These are phyloP conservation scores for Calcarius lapponicus DNA, from an alignment of 2,797 vertebrate species.

Conservation along the genomic window DNA sequence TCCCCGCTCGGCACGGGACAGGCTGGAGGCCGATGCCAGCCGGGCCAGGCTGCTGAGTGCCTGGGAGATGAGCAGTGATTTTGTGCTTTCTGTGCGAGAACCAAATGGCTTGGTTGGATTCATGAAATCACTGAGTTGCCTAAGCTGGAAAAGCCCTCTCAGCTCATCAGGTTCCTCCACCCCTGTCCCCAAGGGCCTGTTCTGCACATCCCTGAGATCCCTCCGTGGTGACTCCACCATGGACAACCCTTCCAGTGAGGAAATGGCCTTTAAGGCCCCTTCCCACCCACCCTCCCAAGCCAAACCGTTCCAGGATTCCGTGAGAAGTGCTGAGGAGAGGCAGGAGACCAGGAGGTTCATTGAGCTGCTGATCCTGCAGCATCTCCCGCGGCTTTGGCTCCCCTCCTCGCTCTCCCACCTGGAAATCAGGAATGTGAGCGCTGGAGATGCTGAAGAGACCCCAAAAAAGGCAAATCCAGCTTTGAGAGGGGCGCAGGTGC, in stretches of 20 bases:
- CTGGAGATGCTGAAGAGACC: background rate
- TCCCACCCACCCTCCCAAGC: background rate
- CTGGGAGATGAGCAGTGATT: accelerated
- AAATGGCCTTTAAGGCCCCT: background rate
- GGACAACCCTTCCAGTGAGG: no score
- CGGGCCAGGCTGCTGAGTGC: accelerated
- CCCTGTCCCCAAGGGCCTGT: accelerated
- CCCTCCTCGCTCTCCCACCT: background rate
- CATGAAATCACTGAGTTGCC: accelerated
- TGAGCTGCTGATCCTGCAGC: background rate
- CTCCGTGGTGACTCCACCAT: background rate
- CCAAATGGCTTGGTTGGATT: accelerated
- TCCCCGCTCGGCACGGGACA: accelerated
- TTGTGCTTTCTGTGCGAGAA: background rate
- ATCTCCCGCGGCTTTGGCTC: background rate
- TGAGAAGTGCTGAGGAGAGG: background rate
- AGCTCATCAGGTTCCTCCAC: background rate
- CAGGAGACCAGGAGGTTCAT: accelerated
- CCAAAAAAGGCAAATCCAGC: background rate
- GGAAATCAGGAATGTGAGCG: background rate
- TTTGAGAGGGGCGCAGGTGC: background rate
- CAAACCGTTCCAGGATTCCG: background rate
- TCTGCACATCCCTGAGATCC: background rate
- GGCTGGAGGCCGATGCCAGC: background rate
- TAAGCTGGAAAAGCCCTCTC: background rate